These are phyloP conservation scores for Aphelocoma coerulescens DNA, from an alignment of 2,113 vertebrate species.

Conservation along the genomic window DNA sequence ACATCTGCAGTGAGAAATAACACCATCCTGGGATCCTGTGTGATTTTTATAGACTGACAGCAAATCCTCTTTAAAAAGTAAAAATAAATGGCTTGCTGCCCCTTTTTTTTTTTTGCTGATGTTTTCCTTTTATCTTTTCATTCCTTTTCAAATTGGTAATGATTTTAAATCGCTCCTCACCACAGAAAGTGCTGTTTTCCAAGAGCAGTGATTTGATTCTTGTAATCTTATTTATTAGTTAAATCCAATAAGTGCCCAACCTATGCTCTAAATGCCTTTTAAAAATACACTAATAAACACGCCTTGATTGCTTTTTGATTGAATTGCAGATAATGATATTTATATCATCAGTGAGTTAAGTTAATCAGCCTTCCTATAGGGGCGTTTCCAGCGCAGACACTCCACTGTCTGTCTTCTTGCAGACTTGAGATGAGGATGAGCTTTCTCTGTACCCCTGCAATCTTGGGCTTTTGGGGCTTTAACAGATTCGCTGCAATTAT, in stretches of 20 bases:
- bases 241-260: conserved; percentile 25
- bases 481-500: not conserved
- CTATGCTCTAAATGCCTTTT: not conserved
- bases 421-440: not conserved
- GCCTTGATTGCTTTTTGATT: conserved; percentile 14
- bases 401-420: not conserved
- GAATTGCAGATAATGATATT: not conserved
- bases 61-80: not conserved
- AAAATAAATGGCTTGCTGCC: not conserved
- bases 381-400: rapidly evolving
- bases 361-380: not conserved
- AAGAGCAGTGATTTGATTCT: conserved; percentile 1
- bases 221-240: conserved; percentile 36
- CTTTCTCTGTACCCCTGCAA: not conserved
- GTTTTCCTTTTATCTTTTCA: conserved; percentile 61
- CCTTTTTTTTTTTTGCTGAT: conserved; percentile 17
- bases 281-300: conserved; percentile 22
- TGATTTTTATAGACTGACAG: not conserved
- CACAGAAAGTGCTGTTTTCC: not conserved
- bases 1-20: not conserved
- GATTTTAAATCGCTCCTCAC: not conserved
- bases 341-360: not conserved
- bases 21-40: not conserved
- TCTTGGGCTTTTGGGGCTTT: not conserved
- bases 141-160: conserved; percentile 36